These are phyloP conservation scores for Echinometra lucunter DNA, from an alignment of 53 echinoderm and acorn worm genomes.

Conservation along the genomic window DNA sequence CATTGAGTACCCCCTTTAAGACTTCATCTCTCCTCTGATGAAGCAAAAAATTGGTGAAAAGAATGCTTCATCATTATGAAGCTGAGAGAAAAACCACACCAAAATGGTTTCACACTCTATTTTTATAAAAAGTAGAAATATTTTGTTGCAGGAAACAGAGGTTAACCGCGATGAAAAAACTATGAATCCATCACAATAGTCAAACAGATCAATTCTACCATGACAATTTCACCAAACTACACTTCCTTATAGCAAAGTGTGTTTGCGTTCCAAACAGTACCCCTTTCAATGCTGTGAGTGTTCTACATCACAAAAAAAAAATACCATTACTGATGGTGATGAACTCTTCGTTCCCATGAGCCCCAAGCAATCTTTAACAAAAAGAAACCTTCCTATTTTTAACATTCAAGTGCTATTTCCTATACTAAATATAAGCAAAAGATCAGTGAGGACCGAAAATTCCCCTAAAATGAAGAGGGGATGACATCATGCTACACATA, in stretches of 20 bases:
- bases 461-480: neutral
- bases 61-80: no score
- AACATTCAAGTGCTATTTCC: neutral
- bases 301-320: neutral
- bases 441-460: neutral
- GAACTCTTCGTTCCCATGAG: neutral
- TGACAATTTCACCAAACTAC: neutral
- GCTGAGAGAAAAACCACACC: neutral
- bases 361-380: no score
- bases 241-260: constrained; percentile 9
- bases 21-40: neutral
- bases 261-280: neutral
- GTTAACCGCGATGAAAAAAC: neutral
- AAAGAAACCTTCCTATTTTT: neutral
- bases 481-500: neutral
- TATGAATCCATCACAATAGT: neutral
- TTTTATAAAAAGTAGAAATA: neutral
- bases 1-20: no score
- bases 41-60: neutral
- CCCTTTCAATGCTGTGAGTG: neutral
- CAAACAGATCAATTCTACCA: neutral
- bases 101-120: neutral
- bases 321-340: neutral
- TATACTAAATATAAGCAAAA: neutral
- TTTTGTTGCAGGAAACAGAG: neutral